Percentiles rank a stretch among this genome's conserved stretches.
Conservation (phyloP, 2,888 invertebrate species). For the Cancer borealis region DNA sequence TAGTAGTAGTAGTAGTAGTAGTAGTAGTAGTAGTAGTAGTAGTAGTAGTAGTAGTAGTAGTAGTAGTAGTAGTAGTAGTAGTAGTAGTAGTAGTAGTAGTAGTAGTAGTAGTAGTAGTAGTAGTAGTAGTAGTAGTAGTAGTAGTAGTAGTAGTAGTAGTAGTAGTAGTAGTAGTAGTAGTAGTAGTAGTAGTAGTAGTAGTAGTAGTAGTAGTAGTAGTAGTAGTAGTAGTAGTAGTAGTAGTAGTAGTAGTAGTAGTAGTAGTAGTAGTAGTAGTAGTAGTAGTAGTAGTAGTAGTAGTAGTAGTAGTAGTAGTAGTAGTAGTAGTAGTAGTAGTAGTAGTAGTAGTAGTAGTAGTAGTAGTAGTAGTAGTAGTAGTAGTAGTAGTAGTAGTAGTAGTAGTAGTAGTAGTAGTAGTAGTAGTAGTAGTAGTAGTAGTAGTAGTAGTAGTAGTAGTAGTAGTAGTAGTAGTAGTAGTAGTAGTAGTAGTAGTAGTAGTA, state of each 20-base stretch:
- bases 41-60: slow-evolving; percentile 17
- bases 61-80: background rate
- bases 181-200: slow-evolving; percentile 12
- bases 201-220: slow-evolving; percentile 11
- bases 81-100: background rate
- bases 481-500: background rate
- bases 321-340: background rate
- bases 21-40: background rate
- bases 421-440: background rate
- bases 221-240: background rate
- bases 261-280: background rate
- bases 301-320: slow-evolving; percentile 10
- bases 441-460: background rate
- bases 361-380: background rate
- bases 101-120: background rate
- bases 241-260: background rate
- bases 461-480: background rate
- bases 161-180: background rate
- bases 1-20: background rate
- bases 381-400: background rate
- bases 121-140: slow-evolving; percentile 1
- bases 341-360: background rate
- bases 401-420: background rate
- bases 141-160: slow-evolving; percentile 12
- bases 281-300: background rate